Evolutionary conservation across 2,113 vertebrate genomes (phyloP).

Genomic region (Xyliphius kryptos): DNA sequence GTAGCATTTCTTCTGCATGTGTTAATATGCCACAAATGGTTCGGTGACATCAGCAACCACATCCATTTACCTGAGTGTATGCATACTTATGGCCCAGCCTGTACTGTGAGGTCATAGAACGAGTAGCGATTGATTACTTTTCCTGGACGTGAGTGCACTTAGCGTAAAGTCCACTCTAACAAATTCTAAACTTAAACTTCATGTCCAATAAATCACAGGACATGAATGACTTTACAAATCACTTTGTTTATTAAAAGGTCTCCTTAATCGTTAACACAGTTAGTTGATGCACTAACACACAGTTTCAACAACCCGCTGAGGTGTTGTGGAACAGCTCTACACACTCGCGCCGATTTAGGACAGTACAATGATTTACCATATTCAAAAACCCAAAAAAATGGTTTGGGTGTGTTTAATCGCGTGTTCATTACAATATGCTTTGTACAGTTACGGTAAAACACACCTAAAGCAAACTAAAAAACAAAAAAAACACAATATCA

Average conservation of each 20-base stretch:
- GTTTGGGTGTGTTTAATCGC: constrained; percentile 19
- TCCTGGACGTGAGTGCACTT: no score
- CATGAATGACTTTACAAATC: constrained; percentile 20
- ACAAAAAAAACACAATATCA: neutral
- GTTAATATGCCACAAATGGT: no score
- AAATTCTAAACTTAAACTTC: no score
- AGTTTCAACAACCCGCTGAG: constrained; percentile 5
- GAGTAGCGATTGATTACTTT: no score
- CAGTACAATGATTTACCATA: constrained; percentile 18
- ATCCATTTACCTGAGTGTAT: no score
- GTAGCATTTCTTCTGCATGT: no score
- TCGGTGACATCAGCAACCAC: no score
- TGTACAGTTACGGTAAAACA: constrained; percentile 66
- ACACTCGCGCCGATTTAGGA: constrained; percentile 4
- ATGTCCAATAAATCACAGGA: neutral
- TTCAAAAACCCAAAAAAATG: constrained; percentile 18
- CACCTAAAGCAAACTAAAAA: constrained; percentile 52
- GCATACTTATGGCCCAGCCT: no score
- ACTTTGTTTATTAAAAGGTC: constrained; percentile 29
- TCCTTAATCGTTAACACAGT: constrained; percentile 7
- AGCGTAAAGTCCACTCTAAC: no score
- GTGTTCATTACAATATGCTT: constrained; percentile 57
- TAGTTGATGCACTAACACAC: constrained; percentile 8
- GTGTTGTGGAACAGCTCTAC: neutral
- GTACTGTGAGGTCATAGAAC: no score